These are phyloP conservation scores for Leptopilina boulardi DNA, from an alignment of 1,140 invertebrate species.

Conservation along the genomic window DNA sequence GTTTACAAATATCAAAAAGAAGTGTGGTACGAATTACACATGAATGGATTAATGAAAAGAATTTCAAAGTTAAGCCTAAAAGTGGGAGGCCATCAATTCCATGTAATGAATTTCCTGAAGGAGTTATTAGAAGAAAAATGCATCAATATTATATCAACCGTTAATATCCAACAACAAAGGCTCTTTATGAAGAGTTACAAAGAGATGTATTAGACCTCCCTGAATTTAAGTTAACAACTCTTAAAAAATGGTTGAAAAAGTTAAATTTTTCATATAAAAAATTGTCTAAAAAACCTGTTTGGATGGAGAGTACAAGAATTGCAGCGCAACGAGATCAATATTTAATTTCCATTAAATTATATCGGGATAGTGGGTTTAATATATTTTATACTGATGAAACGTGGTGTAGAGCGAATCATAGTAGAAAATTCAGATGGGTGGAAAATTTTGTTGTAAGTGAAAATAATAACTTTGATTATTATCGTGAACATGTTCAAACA, in stretches of 20 bases:
- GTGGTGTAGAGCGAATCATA: conserved; percentile 36
- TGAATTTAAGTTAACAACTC: background rate
- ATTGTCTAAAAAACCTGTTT: background rate
- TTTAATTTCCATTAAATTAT: background rate
- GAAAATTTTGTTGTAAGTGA: background rate
- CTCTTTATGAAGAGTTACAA: background rate
- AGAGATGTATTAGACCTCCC: background rate
- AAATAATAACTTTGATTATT: conserved; percentile 3
- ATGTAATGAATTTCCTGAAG: background rate
- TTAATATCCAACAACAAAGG: background rate
- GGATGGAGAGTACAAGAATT: conserved; percentile 1
- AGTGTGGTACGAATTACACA: background rate
- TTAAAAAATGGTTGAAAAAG: background rate
- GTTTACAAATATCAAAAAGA: background rate
- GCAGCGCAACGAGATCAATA: background rate
- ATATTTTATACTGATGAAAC: conserved; percentile 40
- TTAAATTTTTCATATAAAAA: background rate
- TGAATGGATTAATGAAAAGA: background rate
- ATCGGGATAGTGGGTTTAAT: background rate
- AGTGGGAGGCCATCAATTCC: background rate
- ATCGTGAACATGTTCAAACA: conserved; percentile 26
- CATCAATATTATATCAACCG: background rate
- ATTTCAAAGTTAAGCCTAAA: background rate
- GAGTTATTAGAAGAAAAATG: background rate
- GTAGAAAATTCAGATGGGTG: conserved; percentile 34